Evolutionary conservation across 2,797 vertebrate species (phyloP).

Genomic region (Scolopax bukidnonensis): DNA sequence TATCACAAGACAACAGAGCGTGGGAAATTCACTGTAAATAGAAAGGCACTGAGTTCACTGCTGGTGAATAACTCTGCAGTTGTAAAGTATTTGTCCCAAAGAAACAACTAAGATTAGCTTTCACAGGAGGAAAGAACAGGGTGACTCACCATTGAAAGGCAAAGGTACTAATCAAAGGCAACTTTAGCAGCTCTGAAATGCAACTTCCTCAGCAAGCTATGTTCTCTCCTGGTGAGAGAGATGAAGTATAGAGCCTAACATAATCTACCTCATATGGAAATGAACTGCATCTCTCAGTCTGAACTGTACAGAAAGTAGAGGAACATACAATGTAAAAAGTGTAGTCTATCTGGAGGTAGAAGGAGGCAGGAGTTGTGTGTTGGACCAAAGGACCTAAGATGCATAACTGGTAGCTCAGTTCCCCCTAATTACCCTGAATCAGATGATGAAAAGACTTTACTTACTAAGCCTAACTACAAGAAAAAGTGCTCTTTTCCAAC

Average conservation of each 20-base stretch:
- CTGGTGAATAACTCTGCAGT: conserved; percentile 29
- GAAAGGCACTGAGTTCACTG: conserved; percentile 4
- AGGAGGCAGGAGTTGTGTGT: background rate
- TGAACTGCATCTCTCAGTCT: background rate
- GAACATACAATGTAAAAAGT: background rate
- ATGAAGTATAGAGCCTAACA: background rate
- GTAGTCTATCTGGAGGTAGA: background rate
- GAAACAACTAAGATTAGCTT: conserved; percentile 33
- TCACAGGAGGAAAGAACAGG: background rate
- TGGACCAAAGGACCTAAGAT: background rate
- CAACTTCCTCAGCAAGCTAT: background rate
- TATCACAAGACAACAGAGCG: background rate
- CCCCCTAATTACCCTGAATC: background rate
- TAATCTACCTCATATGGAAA: background rate
- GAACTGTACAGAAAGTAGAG: background rate
- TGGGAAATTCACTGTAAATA: conserved; percentile 37
- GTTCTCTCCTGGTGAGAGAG: background rate
- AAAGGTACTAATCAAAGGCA: conserved; percentile 28
- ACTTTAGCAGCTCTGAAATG: background rate
- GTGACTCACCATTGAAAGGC: background rate
- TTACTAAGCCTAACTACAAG: background rate
- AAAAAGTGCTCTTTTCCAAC: background rate
- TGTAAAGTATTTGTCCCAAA: conserved; percentile 47
- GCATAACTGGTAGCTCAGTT: background rate
- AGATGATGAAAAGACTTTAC: background rate